Base-by-base conservation (phyloP, 2,113 vertebrate species). In the Tamias sibiricus region DNA sequence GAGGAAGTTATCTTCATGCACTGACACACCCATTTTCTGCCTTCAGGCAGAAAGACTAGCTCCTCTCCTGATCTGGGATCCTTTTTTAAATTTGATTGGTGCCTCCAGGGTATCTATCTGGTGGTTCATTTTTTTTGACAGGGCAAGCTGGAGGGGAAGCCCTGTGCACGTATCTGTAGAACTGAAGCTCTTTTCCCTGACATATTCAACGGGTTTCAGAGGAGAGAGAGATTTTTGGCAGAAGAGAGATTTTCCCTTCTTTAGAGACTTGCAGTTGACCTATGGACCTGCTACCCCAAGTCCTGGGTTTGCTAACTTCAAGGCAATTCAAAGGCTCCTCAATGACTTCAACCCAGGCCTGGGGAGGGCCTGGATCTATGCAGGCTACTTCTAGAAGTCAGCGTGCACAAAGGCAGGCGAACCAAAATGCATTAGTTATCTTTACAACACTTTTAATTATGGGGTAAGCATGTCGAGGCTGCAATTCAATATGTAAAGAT, bases 191-290 rank as follows among this genome's bases (percentile, higher is more conserved):
- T 66, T 19, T 76, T 42, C 54, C 69, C 44, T 64, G 19, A 8
- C 14, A 77, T 32, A 2, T 11, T 72, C 40, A 9, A 3, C 17
- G 0, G 0, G 6, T 35, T 4, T 26, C 16, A 1, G 8, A 16
- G 24, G 80, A 86, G 4, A 19, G 28, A 42, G 16, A 14, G 8
- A 16, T 13, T 91, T 44, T 52, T 64, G n/a, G 44, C 4, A 6
- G 74, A 40, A 42, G 47, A 72, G 79, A 42, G 44, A 4, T 37
- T 94, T 42, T 26, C 9, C n/a, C 44, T 57, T 77, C n/a, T 26
- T 44, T 17, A 68, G 44, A 13, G 1, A 9, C 2, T 20, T 44
- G 42, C 19, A 13, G 0, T 54, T 28, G 2, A 57, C 89, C 12
- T 28, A 2, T 66, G 72, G 62, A 30, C 3, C 3, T 44, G 13